These are phyloP conservation scores for Cryptocephalus primarius DNA, from an alignment of 2,888 invertebrate genomes.

Conservation along the genomic window DNA sequence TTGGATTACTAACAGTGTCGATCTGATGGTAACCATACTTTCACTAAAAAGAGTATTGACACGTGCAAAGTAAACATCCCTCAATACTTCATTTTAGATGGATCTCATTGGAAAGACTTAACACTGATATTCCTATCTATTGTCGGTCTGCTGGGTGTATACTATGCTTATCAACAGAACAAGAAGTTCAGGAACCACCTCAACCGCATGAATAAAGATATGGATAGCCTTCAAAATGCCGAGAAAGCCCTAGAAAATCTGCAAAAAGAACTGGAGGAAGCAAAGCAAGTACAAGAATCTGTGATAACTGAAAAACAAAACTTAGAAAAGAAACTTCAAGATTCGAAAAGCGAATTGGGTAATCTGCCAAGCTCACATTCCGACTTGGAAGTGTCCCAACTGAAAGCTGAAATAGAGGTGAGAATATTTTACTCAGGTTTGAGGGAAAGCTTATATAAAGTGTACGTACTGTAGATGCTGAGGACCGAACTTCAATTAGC, in stretches of 20 bases:
- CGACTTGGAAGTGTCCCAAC: conserved; percentile 68
- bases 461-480: conserved; percentile 49
- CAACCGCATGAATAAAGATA: conserved; percentile 84
- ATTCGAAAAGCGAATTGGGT: conserved; percentile 55
- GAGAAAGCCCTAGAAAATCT: conserved; percentile 78
- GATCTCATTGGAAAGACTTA: conserved; percentile 69
- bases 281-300: conserved; percentile 71
- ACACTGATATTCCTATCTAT: conserved; percentile 72
- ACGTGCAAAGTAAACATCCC: too few species aligned
- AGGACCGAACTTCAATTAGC: conserved; percentile 74
- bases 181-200: conserved; percentile 79
- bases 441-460: neutral
- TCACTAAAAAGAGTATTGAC: too few species aligned
- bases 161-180: conserved; percentile 86
- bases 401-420: conserved; percentile 77
- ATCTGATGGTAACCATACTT: too few species aligned
- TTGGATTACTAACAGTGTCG: too few species aligned
- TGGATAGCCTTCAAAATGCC: conserved; percentile 84
- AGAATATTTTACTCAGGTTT: neutral
- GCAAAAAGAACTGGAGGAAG: conserved; percentile 74
- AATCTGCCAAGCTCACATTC: conserved; percentile 63
- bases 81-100: conserved; percentile 21
- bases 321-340: conserved; percentile 67
- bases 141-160: conserved; percentile 77
- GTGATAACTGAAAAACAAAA: conserved; percentile 73